Evolutionary conservation across 2,888 invertebrate genomes (phyloP), one percentile per base, ranked within the genome.

Genomic region (Folsomia manolachei): DNA sequence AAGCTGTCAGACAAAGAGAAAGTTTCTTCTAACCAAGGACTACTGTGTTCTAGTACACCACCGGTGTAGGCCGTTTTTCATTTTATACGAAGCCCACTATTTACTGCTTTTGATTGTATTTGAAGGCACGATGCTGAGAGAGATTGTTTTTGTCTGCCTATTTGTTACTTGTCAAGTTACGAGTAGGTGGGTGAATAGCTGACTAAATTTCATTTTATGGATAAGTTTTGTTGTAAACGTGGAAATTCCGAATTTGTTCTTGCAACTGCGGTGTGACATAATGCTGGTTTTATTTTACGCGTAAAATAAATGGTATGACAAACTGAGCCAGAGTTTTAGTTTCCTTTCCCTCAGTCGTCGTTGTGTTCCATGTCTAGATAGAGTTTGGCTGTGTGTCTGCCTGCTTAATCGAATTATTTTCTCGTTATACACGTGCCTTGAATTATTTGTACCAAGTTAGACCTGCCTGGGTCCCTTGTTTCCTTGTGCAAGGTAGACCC

Each of bases 341-440:
- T 51, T 51, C 18, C 52, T 18, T 60, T 23, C 60, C 23, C 23
- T 60, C 23, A 23, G 24, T 63, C 24, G 23, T 63, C 63, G 23
- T 24, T 24, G 24, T 25, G 18, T 63, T 11, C 60, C 63, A 18
- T n/a, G 63, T 21, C 63, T 24, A 63, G 56, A 7, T 56, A n/a
- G 7, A 56, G 19, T 56, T 56, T 56, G 7, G 7, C 21, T 11
- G 51, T 51, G 51, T 51, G 7, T 4, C 21, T 56, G 56, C 56
- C 4, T 69, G 66, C 66, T 53, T 73, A 73, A 73, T 73, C 73
- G 64, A 73, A 73, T 71, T 73, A 73, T 73, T 53, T 60, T 64
- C 71, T 63, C 27, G 66, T 71, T 39, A n/a, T 67, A 66, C 71
- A 68, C 71, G 71, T 71, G 68, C 71, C 71, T n/a, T 68, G 71